A percentile compares a stretch with the other conserved stretches of the same genome.
Conservation (phyloP, 2,797 vertebrate species). For the Vespertilio murinus region DNA sequence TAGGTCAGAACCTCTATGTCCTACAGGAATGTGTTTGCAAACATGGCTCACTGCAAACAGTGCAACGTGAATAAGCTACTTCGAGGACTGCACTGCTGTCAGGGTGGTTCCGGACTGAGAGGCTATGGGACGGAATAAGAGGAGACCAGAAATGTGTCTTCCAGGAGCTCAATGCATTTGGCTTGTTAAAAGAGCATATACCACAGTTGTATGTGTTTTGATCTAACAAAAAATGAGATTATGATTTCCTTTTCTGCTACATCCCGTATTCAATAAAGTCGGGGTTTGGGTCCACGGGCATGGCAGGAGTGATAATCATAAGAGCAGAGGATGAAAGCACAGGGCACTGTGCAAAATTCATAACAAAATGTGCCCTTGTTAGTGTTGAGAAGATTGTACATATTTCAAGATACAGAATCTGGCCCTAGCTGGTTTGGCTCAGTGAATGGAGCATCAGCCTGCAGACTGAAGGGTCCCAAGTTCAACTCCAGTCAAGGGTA, state of each 20-base stretch:
- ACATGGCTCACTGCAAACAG: too few species aligned
- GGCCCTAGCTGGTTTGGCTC: too few species aligned
- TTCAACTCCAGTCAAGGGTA: too few species aligned
- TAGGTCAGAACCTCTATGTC: rapidly evolving
- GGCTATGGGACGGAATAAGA: rapidly evolving
- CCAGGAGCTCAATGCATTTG: background rate
- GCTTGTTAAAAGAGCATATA: background rate
- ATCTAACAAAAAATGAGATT: background rate
- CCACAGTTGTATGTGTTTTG: background rate
- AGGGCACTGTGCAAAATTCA: background rate
- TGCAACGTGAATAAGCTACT: background rate
- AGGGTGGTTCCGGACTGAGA: too few species aligned
- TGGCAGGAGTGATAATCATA: too few species aligned
- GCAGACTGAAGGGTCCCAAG: too few species aligned
- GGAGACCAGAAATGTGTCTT: background rate
- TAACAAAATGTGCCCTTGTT: background rate
- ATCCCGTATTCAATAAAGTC: background rate
- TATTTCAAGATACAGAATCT: background rate
- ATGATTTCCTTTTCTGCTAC: background rate
- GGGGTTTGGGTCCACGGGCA: background rate
- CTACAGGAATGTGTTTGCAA: background rate
- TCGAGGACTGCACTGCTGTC: too few species aligned
- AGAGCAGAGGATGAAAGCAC: rapidly evolving
- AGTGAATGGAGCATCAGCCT: too few species aligned
- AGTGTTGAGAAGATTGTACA: too few species aligned